Evolutionary conservation across 2,113 vertebrate species (phyloP).

Genomic region (Columba livia): DNA sequence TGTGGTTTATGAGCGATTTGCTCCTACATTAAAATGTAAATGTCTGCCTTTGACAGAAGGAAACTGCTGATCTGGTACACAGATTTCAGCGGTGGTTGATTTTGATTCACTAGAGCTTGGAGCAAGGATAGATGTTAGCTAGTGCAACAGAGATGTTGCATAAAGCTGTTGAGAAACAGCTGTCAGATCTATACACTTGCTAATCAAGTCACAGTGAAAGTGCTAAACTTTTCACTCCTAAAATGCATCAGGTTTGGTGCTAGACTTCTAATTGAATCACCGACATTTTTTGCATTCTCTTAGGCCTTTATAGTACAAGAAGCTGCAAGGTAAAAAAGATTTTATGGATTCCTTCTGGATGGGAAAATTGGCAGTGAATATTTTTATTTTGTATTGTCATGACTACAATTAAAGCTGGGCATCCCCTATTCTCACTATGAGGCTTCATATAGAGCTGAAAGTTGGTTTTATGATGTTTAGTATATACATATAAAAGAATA

Average conservation of each 20-base stretch:
- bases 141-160: not conserved
- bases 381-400: not conserved
- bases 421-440: not conserved
- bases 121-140: not conserved
- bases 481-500: not conserved
- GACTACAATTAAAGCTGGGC: not conserved
- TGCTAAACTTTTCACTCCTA: not conserved
- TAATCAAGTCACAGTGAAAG: constrained; percentile 4
- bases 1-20: constrained; percentile 29
- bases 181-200: not conserved
- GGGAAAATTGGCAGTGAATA: not conserved
- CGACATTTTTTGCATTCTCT: constrained; percentile 9
- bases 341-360: not conserved
- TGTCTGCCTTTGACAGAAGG: not conserved
- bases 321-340: not conserved
- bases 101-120: not conserved
- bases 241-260: not conserved
- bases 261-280: constrained; percentile 45
- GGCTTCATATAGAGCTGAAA: not conserved
- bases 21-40: not conserved
- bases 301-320: not conserved
- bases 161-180: not conserved
- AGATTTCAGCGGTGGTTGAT: not conserved
- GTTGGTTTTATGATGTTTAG: not conserved
- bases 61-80: not conserved